Base-by-base conservation (phyloP, 2,797 vertebrate species). In the Peromyscus eremicus region DNA sequence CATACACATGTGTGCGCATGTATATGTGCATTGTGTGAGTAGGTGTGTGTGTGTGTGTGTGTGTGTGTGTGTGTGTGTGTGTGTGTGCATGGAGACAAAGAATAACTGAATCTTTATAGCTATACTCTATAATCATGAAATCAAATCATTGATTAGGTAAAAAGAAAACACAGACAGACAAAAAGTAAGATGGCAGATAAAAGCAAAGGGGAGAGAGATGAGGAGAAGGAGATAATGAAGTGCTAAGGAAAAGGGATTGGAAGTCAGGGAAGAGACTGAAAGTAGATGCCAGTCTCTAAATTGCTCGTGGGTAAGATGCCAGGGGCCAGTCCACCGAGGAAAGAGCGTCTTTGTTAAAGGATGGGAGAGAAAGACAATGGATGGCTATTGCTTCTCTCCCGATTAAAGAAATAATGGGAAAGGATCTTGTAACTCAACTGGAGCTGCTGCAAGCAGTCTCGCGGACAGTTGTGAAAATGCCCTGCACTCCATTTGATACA, bases 331-430 rank as follows among this genome's bases (percentile, higher is more conserved):
- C 71, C n/a, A 37, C 49, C 5, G 16, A 55, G n/a, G 68, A 21
- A 92, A 82, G 71, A 90, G 25, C 5, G 60, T 77, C 73, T 94
- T 96, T 25, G 0, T 68, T 93, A 95, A 93, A 77, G 40, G 37
- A 43, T 6, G 19, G 23, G 40, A 92, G 29, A 89, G 81, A 52
- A 81, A 27, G 7, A 73, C 29, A 77, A 83, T n/a, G 43, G 73
- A 66, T 95, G 57, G 32, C 11, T 80, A n/a, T 9, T 82, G 17
- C 21, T 71, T 80, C 43, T 90, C 12, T 75, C 5, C 40, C 1
- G 34, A 93, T 40, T 68, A 66, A 89, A 95, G n/a, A 88, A 43
- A 83, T 49, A 66, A 77, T 29, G 4, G 37, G 16, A n/a, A 79
- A 71, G 64, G 94, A 79, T 80, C 40, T 64, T 81, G 49, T 86